Percentiles rank a stretch among this genome's conserved stretches.
Evolutionary conservation across 92 coral and sea anemone genomes (phyloP).

Genomic region (Micromussa lordhowensis): DNA sequence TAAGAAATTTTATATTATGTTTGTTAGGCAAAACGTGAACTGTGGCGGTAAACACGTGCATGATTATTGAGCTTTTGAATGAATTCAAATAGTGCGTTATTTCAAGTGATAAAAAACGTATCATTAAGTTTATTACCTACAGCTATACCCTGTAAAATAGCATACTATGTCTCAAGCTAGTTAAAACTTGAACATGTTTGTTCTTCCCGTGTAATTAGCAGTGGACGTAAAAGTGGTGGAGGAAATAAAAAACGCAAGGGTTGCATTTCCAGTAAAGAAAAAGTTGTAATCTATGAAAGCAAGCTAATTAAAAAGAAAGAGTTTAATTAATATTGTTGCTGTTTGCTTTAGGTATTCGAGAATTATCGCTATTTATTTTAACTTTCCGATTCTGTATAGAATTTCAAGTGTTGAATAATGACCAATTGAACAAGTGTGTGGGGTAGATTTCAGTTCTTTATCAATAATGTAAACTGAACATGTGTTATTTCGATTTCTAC

Average conservation of each 20-base stretch:
- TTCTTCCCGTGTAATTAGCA: no score
- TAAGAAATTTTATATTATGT: neutral
- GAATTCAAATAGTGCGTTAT: neutral
- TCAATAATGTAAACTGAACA: neutral
- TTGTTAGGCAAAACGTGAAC: neutral
- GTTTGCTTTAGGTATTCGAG: neutral
- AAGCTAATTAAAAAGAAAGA: no score
- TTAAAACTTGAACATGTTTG: no score
- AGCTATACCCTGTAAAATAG: no score
- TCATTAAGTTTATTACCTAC: no score
- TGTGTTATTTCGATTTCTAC: neutral
- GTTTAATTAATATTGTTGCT: no score
- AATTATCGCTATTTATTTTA: slow-evolving; percentile 16
- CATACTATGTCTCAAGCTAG: no score
- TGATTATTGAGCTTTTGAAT: neutral
- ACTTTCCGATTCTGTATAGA: neutral
- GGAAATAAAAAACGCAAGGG: no score
- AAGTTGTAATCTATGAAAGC: no score
- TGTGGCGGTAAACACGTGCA: neutral
- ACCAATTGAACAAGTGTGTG: neutral
- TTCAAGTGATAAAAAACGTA: neutral
- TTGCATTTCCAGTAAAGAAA: no score
- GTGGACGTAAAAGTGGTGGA: no score
- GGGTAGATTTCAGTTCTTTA: neutral
- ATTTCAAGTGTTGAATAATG: slow-evolving; percentile 6